Evolutionary conservation across 2,888 invertebrate genomes (phyloP).

Genomic region (Pseudoips prasinana): DNA sequence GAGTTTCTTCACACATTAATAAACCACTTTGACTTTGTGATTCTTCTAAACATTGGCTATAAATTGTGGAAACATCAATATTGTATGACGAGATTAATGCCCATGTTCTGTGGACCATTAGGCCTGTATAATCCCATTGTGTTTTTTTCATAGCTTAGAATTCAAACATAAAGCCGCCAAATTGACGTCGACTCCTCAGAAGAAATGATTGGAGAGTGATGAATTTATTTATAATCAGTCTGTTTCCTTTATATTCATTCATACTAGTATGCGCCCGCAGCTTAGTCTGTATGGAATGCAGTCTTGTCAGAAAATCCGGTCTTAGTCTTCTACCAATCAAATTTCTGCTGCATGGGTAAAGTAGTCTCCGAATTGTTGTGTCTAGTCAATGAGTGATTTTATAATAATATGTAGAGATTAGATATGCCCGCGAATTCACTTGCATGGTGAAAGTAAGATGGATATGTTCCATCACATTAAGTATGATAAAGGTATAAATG

Average conservation of each 20-base stretch:
- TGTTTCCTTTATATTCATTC: conserved; percentile 19
- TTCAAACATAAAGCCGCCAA: conserved; percentile 59
- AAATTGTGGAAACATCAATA: conserved; percentile 78
- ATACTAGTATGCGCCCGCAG: too few relatives aligned
- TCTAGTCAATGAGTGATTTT: too few relatives aligned
- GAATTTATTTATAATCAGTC: conserved; percentile 58
- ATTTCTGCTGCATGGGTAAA: too few relatives aligned
- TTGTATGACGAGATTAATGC: conserved; percentile 80
- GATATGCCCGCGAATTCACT: too few relatives aligned
- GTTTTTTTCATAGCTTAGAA: conserved; percentile 65
- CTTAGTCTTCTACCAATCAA: too few relatives aligned
- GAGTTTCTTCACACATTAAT: conserved; percentile 79
- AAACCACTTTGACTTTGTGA: conserved; percentile 75
- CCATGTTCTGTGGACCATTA: conserved; percentile 78
- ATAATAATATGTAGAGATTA: too few relatives aligned
- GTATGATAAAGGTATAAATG: too few relatives aligned
- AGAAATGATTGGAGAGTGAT: conserved; percentile 60
- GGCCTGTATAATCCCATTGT: conserved; percentile 77
- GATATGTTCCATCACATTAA: too few relatives aligned
- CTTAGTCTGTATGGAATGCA: too few relatives aligned
- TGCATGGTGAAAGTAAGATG: too few relatives aligned
- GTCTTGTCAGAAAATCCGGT: too few relatives aligned
- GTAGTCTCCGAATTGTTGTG: too few relatives aligned
- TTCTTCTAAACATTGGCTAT: conserved; percentile 64
- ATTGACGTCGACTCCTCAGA: conserved; percentile 58